phyloP scores from a whole-genome alignment of 2,888 invertebrate species.

The Athalia cordata region DNA sequence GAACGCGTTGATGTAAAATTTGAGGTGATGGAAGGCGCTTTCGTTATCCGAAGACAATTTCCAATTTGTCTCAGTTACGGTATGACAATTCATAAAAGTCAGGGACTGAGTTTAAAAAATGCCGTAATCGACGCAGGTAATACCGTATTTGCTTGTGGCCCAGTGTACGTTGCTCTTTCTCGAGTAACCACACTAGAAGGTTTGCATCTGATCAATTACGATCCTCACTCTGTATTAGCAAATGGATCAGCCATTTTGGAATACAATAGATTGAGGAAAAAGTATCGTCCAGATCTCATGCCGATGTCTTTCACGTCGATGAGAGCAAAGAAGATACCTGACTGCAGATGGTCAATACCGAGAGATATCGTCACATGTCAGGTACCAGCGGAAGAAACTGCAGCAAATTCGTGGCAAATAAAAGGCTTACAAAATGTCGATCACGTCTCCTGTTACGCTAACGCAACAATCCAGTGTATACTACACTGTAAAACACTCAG shows the following conservation, averaged over 20 bases:
- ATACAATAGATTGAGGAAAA: constrained; percentile 21
- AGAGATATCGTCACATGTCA: constrained; percentile 33
- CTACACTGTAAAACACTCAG: constrained; percentile 10
- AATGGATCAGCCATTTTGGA: no score
- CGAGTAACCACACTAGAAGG: no score
- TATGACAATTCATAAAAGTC: no score
- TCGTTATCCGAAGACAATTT: no score
- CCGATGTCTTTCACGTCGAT: constrained; percentile 27
- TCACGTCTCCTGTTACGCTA: constrained; percentile 37
- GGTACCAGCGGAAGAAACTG: constrained; percentile 4
- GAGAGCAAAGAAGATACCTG: constrained; percentile 38
- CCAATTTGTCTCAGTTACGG: no score
- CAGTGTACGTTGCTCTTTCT: no score
- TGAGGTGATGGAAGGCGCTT: constrained; percentile 51
- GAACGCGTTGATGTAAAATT: constrained; percentile 51
- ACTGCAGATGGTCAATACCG: constrained; percentile 43
- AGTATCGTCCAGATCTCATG: constrained; percentile 44
- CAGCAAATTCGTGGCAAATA: background rate
- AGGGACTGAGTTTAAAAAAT: no score
- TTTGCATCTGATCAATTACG: no score
- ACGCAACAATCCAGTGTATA: constrained; percentile 16
- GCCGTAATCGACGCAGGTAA: no score
- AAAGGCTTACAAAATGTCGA: constrained; percentile 45
- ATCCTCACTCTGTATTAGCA: no score
- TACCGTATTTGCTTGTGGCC: no score